Evolutionary conservation across 2,113 vertebrate genomes (phyloP).

Genomic region (Pipa parva): DNA sequence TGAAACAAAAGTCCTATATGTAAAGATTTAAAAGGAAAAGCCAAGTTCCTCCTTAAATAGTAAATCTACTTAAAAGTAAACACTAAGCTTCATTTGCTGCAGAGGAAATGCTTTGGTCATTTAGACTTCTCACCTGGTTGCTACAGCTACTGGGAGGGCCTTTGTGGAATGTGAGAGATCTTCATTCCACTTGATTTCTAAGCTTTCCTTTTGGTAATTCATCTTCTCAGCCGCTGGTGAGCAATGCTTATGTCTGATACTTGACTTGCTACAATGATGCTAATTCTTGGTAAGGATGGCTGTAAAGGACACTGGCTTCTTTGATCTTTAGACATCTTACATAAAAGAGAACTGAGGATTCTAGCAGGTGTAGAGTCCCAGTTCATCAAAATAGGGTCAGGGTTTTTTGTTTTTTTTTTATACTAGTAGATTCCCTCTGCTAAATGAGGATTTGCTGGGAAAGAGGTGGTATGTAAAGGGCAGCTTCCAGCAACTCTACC

Average conservation of each 20-base stretch:
- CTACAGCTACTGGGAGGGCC: constrained; percentile 20
- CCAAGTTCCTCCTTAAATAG: constrained; percentile 26
- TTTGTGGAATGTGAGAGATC: constrained; percentile 29
- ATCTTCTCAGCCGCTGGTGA: constrained; percentile 13
- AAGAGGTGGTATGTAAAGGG: constrained; percentile 30
- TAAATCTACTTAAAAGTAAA: constrained; percentile 44
- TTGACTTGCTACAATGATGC: constrained; percentile 55
- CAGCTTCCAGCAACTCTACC: constrained; percentile 19
- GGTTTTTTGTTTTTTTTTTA: no score
- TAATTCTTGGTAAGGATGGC: constrained; percentile 56
- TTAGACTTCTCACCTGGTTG: constrained; percentile 42
- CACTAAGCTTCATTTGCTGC: constrained; percentile 45
- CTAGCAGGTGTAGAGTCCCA: constrained; percentile 52
- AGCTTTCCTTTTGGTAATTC: constrained; percentile 11
- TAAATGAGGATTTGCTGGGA: constrained; percentile 47
- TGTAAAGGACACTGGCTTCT: constrained; percentile 45
- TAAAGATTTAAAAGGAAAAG: constrained; percentile 47
- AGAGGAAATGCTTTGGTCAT: constrained; percentile 47
- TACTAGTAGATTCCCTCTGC: constrained; percentile 22
- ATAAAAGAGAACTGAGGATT: constrained; percentile 52
- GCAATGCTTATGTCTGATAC: not conserved
- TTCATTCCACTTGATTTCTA: constrained; percentile 26
- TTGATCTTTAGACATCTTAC: constrained; percentile 56
- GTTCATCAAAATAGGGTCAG: constrained; percentile 59
- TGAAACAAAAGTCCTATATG: constrained; percentile 35